A percentile compares a stretch with the other conserved stretches of the same genome.
Evolutionary conservation across 64 coral and sea anemone genomes (phyloP).

Genomic region (Actinia equina): DNA sequence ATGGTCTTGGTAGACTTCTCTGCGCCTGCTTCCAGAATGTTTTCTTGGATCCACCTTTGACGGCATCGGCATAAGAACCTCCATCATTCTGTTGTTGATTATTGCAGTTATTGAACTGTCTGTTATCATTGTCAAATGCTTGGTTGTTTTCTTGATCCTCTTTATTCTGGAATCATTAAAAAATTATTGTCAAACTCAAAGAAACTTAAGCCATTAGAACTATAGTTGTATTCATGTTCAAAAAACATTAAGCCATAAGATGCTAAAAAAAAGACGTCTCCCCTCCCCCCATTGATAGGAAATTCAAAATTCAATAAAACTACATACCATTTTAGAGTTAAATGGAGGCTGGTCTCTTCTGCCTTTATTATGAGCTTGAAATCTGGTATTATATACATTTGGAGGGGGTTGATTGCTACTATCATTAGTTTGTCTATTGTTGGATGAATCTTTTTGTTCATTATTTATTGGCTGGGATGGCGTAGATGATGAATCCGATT

Average conservation of each 20-base stretch:
- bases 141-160: not conserved
- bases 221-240: no score
- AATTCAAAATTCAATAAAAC: no score
- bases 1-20: slow-evolving; percentile 17
- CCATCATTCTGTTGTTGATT: not conserved
- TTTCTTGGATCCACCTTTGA: slow-evolving; percentile 23
- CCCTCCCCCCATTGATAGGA: no score
- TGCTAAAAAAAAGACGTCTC: no score
- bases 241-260: no score
- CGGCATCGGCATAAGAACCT: slow-evolving; percentile 43
- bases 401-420: not conserved
- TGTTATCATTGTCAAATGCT: not conserved
- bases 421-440: not conserved
- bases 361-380: not conserved
- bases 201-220: no score
- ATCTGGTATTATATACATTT: not conserved
- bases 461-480: not conserved
- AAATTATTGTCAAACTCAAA: no score
- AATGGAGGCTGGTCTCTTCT: not conserved
- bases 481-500: not conserved
- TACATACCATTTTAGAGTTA: not conserved
- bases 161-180: not conserved
- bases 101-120: not conserved
- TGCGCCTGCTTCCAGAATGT: slow-evolving; percentile 53
- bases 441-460: not conserved